Percentiles rank a stretch among this genome's conserved stretches.
Evolutionary conservation across 2,888 invertebrate genomes (phyloP).

Genomic region (Celastrina argiolus): DNA sequence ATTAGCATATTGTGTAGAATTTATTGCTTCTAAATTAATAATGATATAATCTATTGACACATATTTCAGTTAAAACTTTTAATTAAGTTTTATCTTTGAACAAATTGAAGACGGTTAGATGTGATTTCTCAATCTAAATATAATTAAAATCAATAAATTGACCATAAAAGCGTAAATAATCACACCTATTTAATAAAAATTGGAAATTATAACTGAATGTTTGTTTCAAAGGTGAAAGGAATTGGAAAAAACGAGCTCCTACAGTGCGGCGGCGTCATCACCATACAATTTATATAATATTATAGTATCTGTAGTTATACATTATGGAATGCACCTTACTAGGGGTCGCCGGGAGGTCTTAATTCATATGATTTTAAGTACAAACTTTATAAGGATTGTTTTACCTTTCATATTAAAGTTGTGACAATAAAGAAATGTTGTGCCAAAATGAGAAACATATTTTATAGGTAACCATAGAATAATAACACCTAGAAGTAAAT

Average conservation of each 20-base stretch:
- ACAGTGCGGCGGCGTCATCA: background rate
- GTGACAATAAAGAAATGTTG: too few relatives aligned
- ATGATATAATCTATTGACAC: background rate
- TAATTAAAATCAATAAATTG: background rate
- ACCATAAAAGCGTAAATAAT: background rate
- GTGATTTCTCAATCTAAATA: background rate
- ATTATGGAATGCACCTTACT: background rate
- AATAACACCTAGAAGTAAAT: too few relatives aligned
- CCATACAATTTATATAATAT: constrained; percentile 2
- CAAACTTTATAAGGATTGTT: too few relatives aligned
- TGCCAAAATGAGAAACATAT: too few relatives aligned
- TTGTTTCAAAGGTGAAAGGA: constrained; percentile 5
- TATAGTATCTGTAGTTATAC: background rate
- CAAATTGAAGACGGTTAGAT: background rate
- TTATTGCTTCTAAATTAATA: background rate
- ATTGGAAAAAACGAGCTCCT: background rate
- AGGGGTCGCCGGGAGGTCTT: too few relatives aligned
- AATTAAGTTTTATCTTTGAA: background rate
- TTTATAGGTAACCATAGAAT: too few relatives aligned
- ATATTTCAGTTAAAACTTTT: background rate
- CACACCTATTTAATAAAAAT: background rate
- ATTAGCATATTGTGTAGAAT: background rate
- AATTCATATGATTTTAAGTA: too few relatives aligned
- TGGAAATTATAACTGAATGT: constrained; percentile 5
- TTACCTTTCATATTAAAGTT: too few relatives aligned